Evolutionary conservation across 2,797 vertebrate genomes (phyloP).

Genomic region (Kryptolebias ocellatus): DNA sequence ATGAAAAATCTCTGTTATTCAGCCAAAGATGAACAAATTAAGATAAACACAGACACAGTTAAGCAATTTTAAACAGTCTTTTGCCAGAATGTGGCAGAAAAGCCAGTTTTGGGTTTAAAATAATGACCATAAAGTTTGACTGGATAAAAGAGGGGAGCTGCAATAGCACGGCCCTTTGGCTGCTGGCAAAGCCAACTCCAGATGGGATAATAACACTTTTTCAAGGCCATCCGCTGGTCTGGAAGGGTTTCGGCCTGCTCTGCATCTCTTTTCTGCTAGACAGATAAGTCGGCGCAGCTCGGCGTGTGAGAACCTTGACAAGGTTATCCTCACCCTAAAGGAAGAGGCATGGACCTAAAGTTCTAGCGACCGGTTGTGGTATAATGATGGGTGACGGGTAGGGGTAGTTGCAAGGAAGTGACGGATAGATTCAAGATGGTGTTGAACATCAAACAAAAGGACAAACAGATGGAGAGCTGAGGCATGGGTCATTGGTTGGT

Average conservation of each 20-base stretch:
- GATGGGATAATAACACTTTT: slow-evolving; percentile 75
- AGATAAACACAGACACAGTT: slow-evolving; percentile 67
- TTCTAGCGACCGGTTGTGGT: slow-evolving; percentile 40
- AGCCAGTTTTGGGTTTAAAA: slow-evolving; percentile 55
- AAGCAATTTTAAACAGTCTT: slow-evolving; percentile 67
- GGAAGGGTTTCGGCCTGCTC: slow-evolving; percentile 60
- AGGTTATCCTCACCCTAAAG: slow-evolving; percentile 26
- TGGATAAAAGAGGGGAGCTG: slow-evolving; percentile 65
- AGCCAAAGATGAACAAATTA: slow-evolving; percentile 63
- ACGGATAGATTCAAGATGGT: slow-evolving; percentile 77
- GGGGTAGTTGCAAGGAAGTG: slow-evolving; percentile 65
- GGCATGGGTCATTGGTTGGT: slow-evolving; percentile 56
- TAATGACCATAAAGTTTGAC: slow-evolving; percentile 69
- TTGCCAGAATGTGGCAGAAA: slow-evolving; percentile 51
- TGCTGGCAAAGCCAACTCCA: slow-evolving; percentile 70
- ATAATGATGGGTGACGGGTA: slow-evolving; percentile 59
- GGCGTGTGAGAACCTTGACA: slow-evolving; percentile 39
- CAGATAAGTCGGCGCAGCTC: slow-evolving; percentile 55
- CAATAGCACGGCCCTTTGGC: slow-evolving; percentile 69
- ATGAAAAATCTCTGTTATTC: slow-evolving; percentile 46
- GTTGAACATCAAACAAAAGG: slow-evolving; percentile 63
- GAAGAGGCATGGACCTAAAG: slow-evolving; percentile 37
- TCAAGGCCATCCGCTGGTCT: slow-evolving; percentile 72
- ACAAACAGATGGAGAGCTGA: slow-evolving; percentile 57
- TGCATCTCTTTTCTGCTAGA: slow-evolving; percentile 49